Evolutionary conservation across 1,140 invertebrate species (phyloP), one percentile per base, ranked within the genome.

Genomic region (Drosophila ironensis): DNA sequence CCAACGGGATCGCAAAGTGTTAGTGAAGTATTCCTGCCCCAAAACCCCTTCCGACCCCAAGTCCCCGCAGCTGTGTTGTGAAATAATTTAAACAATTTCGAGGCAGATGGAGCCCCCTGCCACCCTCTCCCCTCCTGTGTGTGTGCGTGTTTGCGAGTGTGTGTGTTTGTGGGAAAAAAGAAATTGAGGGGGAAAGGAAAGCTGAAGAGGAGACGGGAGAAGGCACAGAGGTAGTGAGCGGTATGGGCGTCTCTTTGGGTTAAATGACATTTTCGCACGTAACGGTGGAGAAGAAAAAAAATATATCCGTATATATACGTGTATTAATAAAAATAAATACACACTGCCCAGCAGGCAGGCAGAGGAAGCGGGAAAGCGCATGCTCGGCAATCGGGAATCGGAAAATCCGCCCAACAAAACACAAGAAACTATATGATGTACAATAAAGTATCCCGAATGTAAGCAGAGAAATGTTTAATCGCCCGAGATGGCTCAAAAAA

Each of bases 321-420:
- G 56, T 72, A 72, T 72, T 72, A 72, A 72, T 72, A 71, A 72
- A 72, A 72, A 72, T 71, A 71, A 71, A 71, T 71, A 71, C 68
- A 71, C 68, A 71, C 67, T 71, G 64, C 42, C 52, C 66, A 69
- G 66, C 42, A 69, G 52, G 66, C 37, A 70, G 54, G 24, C 54
- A 25, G 37, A 70, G 42, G 41, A 47, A 45, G 54, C 24, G 40
- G 50, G 63, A 70, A 61, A 71, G 47, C 54, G 68, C 69, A 72
- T 72, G 69, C 50, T 56, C 68, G 45, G 48, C 42, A 72, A 50
- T 35, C 25, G 56, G 50, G 19, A 47, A 52, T 37, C 24, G 48
- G 22, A 30, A 37, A 37, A 37, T 37, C 24, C 41, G 22, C 28
- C 14, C n/a, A 42, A 50, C 25, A 12, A 30, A 12, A 6, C 14